phyloP scores from a whole-genome alignment of 2,888 invertebrate species.

The Sicus ferrugineus region DNA sequence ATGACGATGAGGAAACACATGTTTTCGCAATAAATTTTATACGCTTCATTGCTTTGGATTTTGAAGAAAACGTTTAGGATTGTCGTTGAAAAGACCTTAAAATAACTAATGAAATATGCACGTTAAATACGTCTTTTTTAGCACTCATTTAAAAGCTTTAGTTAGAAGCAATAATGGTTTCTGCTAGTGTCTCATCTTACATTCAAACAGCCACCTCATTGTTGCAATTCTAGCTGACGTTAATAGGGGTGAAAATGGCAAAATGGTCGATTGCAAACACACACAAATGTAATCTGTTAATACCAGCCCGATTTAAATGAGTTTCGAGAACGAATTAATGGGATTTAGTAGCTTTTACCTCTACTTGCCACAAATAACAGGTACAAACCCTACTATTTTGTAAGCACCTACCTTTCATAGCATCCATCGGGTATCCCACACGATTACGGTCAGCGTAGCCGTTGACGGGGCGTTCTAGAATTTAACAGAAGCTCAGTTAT shows the following conservation, averaged over 20 bases:
- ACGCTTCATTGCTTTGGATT: not conserved
- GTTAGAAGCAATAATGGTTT: too few species aligned
- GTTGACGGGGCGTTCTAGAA: slow-evolving; percentile 48
- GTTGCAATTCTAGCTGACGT: too few species aligned
- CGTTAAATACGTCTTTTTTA: too few species aligned
- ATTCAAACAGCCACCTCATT: too few species aligned
- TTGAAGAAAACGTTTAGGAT: too few species aligned
- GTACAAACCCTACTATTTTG: too few species aligned
- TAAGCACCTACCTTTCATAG: slow-evolving; percentile 52
- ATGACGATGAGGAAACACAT: slow-evolving; percentile 16
- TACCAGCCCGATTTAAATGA: not conserved
- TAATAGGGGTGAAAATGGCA: too few species aligned
- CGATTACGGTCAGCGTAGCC: slow-evolving; percentile 45
- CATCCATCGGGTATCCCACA: slow-evolving; percentile 49
- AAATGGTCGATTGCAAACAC: not conserved
- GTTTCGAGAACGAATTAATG: not conserved
- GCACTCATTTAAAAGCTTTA: too few species aligned
- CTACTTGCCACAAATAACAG: too few species aligned
- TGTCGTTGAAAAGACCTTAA: too few species aligned
- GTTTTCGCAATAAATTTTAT: slow-evolving; percentile 8
- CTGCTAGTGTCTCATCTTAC: too few species aligned
- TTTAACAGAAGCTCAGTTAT: not conserved
- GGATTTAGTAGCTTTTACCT: not conserved
- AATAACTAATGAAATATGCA: too few species aligned
- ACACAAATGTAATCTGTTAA: not conserved